Evolutionary conservation across 2,797 vertebrate genomes (phyloP).

Genomic region (Coilia nasus): DNA sequence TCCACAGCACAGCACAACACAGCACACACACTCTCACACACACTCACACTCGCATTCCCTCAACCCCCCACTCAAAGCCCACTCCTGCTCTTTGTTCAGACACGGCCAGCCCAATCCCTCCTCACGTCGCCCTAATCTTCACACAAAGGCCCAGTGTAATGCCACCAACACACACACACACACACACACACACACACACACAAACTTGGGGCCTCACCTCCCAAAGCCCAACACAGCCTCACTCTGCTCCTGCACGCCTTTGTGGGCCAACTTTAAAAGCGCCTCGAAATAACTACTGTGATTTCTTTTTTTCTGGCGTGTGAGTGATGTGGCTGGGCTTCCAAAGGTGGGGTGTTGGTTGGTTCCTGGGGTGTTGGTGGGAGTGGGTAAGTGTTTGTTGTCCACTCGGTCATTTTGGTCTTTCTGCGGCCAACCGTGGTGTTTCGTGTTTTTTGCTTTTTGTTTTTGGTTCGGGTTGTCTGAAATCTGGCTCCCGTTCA

Average conservation of each 20-base stretch:
- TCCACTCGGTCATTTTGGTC: not conserved
- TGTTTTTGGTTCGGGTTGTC: not conserved
- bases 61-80: conserved; percentile 54
- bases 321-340: conserved; percentile 37
- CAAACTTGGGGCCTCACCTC: conserved; percentile 49
- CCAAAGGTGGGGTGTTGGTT: not conserved
- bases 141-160: conserved; percentile 82
- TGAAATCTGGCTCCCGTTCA: not conserved
- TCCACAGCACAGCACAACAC: conserved; percentile 28
- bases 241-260: not conserved
- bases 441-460: not conserved
- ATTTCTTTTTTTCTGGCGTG: not conserved
- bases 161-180: conserved; percentile 74
- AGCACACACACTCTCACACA: conserved; percentile 56
- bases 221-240: not conserved
- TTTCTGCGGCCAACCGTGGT: not conserved
- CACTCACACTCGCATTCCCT: conserved; percentile 39
- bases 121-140: conserved; percentile 79
- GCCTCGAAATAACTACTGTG: conserved; percentile 7
- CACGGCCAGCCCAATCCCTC: conserved; percentile 72
- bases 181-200: conserved; percentile 70
- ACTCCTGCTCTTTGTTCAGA: conserved; percentile 71
- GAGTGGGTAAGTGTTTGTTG: not conserved
- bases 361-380: no score
- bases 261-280: not conserved